Conservation (phyloP, 2,797 vertebrate species). For the Pangasius sanitwongsei region DNA sequence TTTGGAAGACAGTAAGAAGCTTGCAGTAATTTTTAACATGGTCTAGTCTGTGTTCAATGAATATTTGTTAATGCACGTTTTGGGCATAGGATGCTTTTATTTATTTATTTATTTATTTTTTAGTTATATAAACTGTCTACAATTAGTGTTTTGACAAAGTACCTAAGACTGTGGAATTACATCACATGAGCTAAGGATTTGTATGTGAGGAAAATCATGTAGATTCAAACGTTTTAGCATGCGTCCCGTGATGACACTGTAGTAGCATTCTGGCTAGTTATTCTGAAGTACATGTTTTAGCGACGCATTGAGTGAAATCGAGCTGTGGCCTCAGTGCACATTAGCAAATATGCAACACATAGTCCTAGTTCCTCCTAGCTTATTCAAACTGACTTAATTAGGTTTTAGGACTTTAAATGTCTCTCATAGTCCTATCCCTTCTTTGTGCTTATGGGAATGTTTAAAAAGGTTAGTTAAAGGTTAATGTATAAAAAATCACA, state of each 20-base stretch:
- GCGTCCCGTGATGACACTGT: not conserved
- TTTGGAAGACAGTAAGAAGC: not conserved
- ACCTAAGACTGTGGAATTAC: not conserved
- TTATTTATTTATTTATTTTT: not conserved
- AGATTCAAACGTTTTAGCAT: not conserved
- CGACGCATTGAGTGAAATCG: not conserved
- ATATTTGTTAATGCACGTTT: not conserved
- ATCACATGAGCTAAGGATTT: not conserved
- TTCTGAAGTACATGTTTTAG: not conserved
- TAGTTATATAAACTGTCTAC: not conserved
- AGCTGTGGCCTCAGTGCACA: not conserved
- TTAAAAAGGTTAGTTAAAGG: not conserved
- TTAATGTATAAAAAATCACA: no score
- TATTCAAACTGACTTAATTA: slow-evolving; percentile 7
- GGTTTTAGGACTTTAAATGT: not conserved
- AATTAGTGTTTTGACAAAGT: not conserved
- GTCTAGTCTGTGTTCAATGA: not conserved
- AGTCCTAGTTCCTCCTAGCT: not conserved
- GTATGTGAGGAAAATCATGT: not conserved
- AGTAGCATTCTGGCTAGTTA: no score
- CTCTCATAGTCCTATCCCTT: not conserved
- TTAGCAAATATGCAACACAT: not conserved
- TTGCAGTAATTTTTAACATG: not conserved
- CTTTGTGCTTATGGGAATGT: not conserved
- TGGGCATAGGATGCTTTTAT: no score